Percentiles rank a stretch among this genome's conserved stretches.
These are phyloP conservation scores for Ophion obscuratus DNA, from an alignment of 2,888 invertebrate genomes.

Conservation along the genomic window DNA sequence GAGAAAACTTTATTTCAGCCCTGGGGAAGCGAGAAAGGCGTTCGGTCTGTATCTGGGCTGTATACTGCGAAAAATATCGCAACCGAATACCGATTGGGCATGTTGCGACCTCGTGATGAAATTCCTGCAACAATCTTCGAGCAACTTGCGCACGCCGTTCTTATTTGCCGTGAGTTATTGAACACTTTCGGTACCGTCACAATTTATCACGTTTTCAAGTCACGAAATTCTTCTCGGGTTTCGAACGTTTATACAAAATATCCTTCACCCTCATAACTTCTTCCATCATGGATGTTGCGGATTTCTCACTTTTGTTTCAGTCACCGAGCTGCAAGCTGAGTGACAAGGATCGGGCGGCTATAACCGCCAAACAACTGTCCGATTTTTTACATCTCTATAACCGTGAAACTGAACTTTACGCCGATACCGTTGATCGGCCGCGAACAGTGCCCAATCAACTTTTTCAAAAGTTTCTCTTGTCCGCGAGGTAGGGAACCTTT, in stretches of 20 bases:
- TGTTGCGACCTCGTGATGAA: constrained; percentile 88
- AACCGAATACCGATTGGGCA: constrained; percentile 83
- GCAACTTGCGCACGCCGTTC: constrained; percentile 89
- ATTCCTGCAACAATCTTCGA: constrained; percentile 91
- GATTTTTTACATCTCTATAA: constrained; percentile 94
- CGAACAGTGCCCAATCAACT: constrained; percentile 86
- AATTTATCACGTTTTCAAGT: constrained; percentile 8
- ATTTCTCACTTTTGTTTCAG: constrained; percentile 81
- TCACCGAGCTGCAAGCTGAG: constrained; percentile 89
- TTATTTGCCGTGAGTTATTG: constrained; percentile 85
- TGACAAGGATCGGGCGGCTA: constrained; percentile 92
- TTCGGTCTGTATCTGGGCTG: constrained; percentile 92
- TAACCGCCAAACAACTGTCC: constrained; percentile 93
- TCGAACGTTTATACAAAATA: too few species aligned
- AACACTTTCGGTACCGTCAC: background rate
- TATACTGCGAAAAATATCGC: constrained; percentile 89
- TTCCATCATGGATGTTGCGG: background rate
- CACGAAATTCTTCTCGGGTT: background rate
- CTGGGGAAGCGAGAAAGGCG: constrained; percentile 89
- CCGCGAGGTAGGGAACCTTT: constrained; percentile 85
- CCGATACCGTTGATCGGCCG: constrained; percentile 89
- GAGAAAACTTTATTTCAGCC: constrained; percentile 72
- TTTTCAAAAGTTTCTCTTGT: constrained; percentile 87
- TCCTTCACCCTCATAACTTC: too few species aligned
- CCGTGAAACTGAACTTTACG: constrained; percentile 91